Evolutionary conservation across 2,797 vertebrate species (phyloP).

Genomic region (Pagetopsis macropterus): DNA sequence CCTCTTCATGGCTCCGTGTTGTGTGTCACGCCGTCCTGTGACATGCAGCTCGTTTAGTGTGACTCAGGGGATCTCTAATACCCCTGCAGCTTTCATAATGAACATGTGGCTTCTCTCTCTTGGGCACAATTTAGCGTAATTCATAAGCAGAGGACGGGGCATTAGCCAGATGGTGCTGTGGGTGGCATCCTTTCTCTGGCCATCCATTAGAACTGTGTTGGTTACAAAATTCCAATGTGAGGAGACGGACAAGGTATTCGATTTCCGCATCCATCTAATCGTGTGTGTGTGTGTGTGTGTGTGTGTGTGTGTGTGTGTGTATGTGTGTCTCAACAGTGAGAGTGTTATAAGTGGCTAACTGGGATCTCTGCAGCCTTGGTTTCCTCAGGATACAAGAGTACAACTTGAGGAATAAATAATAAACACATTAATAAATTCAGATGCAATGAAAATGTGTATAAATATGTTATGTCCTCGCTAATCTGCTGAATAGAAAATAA

Average conservation of each 20-base stretch:
- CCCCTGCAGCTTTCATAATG: constrained; percentile 85
- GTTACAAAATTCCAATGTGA: constrained; percentile 76
- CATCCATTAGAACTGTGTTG: constrained; percentile 75
- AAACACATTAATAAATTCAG: constrained; percentile 36
- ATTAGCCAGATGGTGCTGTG: constrained; percentile 85
- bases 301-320: constrained; percentile 23
- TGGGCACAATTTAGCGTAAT: constrained; percentile 84
- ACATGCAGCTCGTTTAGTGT: constrained; percentile 78
- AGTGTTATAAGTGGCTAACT: constrained; percentile 42
- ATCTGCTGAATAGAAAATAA: constrained; percentile 19
- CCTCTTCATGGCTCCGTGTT: constrained; percentile 59
- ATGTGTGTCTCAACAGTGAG: constrained; percentile 10
- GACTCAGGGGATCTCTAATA: constrained; percentile 82
- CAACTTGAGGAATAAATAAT: constrained; percentile 45
- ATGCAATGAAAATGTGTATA: constrained; percentile 16
- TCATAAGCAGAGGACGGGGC: constrained; percentile 83
- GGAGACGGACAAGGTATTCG: constrained; percentile 66
- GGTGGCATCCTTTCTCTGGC: constrained; percentile 82
- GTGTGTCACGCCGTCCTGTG: constrained; percentile 77
- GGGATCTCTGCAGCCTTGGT: constrained; percentile 8
- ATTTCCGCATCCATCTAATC: constrained; percentile 51
- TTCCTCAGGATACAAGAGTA: constrained; percentile 43
- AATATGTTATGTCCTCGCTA: neutral
- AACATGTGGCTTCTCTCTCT: constrained; percentile 84
- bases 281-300: constrained; percentile 21